phyloP scores from a whole-genome alignment of 1,140 invertebrate genomes.

The Nephila pilipes region DNA sequence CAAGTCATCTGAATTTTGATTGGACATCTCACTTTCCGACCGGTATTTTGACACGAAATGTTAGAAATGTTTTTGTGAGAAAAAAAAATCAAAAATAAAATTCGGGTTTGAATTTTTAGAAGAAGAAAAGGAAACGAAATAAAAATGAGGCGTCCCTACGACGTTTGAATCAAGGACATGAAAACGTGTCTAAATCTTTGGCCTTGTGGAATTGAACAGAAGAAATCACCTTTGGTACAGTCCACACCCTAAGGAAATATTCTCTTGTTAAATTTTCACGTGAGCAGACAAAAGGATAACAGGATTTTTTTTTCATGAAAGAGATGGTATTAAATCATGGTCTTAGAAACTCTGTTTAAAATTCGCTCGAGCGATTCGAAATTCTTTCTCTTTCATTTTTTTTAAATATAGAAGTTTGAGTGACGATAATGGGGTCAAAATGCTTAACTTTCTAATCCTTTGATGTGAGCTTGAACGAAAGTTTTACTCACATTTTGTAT shows the following conservation, averaged over 20 bases:
- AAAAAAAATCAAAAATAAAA: background rate
- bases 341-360: background rate
- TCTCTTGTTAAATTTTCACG: background rate
- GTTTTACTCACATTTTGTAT: background rate
- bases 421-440: conserved; percentile 3
- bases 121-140: background rate
- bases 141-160: background rate
- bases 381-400: background rate
- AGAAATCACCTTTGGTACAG: background rate
- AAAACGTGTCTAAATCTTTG: background rate
- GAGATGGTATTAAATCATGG: background rate
- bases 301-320: background rate
- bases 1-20: background rate
- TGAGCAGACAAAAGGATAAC: background rate
- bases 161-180: background rate
- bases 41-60: conserved; percentile 26
- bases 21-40: background rate
- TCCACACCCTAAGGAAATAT: conserved; percentile 19
- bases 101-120: background rate
- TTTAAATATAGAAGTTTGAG: background rate
- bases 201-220: conserved; percentile 17
- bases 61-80: background rate
- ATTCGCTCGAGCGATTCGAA: background rate
- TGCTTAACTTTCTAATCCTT: background rate
- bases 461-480: background rate